Percentiles rank a stretch among this genome's conserved stretches.
Conservation (phyloP, 2,888 invertebrate species). For the Anoplius nigerrimus region DNA sequence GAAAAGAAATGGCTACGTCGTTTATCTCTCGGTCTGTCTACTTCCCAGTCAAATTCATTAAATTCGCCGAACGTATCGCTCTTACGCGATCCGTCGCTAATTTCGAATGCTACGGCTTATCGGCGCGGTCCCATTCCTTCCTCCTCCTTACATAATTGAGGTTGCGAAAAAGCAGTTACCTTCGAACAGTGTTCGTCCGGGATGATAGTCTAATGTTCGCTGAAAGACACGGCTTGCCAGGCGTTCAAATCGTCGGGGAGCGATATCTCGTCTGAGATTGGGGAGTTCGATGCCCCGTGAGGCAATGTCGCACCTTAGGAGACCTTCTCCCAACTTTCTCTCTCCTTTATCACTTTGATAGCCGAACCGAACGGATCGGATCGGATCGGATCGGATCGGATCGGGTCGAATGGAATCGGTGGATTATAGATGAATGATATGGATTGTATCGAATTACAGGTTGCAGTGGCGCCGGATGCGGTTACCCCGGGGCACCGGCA, state of each 20-base stretch:
- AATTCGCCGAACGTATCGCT: too few species aligned
- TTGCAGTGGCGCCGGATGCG: constrained; percentile 77
- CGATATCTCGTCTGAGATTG: constrained; percentile 28
- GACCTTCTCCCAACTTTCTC: not conserved
- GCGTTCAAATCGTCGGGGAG: constrained; percentile 50
- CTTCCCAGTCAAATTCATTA: too few species aligned
- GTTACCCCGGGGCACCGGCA: constrained; percentile 94
- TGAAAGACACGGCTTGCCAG: constrained; percentile 38
- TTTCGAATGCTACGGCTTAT: too few species aligned
- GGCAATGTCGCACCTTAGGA: constrained; percentile 49
- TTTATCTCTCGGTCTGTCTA: too few species aligned
- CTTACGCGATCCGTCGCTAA: too few species aligned
- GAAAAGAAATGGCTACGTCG: too few species aligned
- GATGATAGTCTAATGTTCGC: too few species aligned
- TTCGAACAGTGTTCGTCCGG: too few species aligned
- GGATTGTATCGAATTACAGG: constrained; percentile 34
- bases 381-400: not conserved
- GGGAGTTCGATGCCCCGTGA: constrained; percentile 39
- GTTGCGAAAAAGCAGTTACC: too few species aligned
- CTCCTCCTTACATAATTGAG: too few species aligned
- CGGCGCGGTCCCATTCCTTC: too few species aligned
- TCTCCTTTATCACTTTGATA: not conserved
- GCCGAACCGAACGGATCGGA: not conserved
- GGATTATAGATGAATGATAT: constrained; percentile 16
- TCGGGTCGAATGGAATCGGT: not conserved